These are phyloP conservation scores for Hemaris fuciformis DNA, from an alignment of 2,888 invertebrate species.

Conservation along the genomic window DNA sequence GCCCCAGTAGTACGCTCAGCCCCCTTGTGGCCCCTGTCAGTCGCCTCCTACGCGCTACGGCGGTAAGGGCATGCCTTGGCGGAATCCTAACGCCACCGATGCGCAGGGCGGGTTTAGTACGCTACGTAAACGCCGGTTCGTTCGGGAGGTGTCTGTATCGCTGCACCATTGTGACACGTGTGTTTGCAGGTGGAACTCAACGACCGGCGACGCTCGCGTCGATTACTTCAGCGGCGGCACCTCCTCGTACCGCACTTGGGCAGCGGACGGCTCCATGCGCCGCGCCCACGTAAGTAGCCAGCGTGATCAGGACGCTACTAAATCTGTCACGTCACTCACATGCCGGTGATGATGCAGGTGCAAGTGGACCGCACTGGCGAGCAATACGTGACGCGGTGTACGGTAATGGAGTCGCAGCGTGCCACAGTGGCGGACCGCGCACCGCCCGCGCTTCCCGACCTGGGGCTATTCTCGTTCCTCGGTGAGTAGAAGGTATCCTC, in stretches of 20 bases:
- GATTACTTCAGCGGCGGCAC: constrained; percentile 58
- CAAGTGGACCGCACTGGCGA: constrained; percentile 51
- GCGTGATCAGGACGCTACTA: background rate
- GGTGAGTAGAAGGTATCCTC: constrained; percentile 33
- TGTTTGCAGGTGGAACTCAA: constrained; percentile 54
- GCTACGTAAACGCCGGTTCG: too few species aligned
- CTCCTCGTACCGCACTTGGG: constrained; percentile 44
- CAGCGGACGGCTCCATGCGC: constrained; percentile 43
- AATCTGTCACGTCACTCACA: too few species aligned
- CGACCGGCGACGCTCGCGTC: constrained; percentile 52
- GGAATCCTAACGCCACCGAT: too few species aligned
- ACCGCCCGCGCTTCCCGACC: constrained; percentile 56
- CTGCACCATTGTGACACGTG: background rate
- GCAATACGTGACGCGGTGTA: constrained; percentile 44
- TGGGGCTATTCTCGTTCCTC: constrained; percentile 49
- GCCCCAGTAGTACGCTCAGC: too few species aligned
- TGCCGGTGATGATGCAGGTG: constrained; percentile 44
- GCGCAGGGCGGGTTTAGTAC: too few species aligned
- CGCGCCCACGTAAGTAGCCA: constrained; percentile 40
- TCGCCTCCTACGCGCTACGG: too few species aligned
- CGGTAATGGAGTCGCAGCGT: constrained; percentile 31
- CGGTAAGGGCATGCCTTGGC: too few species aligned
- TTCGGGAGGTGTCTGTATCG: background rate
- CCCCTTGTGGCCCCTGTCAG: too few species aligned
- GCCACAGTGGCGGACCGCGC: constrained; percentile 37